A percentile compares a stretch with the other conserved stretches of the same genome.
These are phyloP conservation scores for Macaria notata DNA, from an alignment of 2,888 invertebrate genomes.

Conservation along the genomic window DNA sequence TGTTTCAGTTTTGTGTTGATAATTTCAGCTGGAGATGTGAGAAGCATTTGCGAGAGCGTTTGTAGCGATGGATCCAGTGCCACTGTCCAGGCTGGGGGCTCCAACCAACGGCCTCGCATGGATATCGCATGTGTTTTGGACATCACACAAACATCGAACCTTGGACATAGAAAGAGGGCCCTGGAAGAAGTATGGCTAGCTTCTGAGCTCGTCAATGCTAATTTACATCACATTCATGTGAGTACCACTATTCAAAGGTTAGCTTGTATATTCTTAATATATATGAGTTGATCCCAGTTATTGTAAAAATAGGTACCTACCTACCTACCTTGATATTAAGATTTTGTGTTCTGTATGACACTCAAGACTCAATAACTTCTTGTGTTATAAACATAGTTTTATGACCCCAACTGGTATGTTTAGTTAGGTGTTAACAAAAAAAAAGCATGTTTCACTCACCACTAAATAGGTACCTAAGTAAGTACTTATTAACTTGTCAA, in stretches of 20 bases:
- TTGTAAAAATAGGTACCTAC: too few relatives aligned
- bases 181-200: conserved; percentile 93
- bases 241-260: conserved; percentile 33
- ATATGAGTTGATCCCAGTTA: too few relatives aligned
- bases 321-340: too few relatives aligned
- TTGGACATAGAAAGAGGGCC: conserved; percentile 89
- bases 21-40: conserved; percentile 67
- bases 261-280: not conserved
- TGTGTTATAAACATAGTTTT: too few relatives aligned
- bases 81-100: conserved; percentile 67
- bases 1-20: conserved; percentile 36
- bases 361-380: too few relatives aligned
- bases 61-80: conserved; percentile 80
- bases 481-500: too few relatives aligned
- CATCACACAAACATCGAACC: conserved; percentile 86
- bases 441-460: too few relatives aligned
- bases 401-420: too few relatives aligned
- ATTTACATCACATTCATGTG: conserved; percentile 92
- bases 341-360: too few relatives aligned
- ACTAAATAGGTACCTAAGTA: too few relatives aligned
- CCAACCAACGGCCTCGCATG: conserved; percentile 85
- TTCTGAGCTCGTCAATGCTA: conserved; percentile 89
- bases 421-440: too few relatives aligned
- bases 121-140: conserved; percentile 95
- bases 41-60: conserved; percentile 78